Evolutionary conservation across 1,140 invertebrate genomes (phyloP), one percentile per base, ranked within the genome.

Genomic region (Pristionchus pacificus): DNA sequence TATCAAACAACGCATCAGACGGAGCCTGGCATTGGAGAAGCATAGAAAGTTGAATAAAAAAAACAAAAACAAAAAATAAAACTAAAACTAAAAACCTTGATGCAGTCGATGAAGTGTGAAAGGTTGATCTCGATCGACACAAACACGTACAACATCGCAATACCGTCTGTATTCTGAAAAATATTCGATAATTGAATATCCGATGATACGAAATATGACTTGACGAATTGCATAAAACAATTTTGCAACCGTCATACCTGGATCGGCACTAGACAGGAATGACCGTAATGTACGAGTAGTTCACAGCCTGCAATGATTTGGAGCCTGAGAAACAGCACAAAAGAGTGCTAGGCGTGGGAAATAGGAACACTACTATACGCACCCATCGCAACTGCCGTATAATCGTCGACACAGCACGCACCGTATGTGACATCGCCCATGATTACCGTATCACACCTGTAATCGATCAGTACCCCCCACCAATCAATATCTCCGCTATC

Each of bases 331-430:
- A n/a, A 73, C 72, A 15, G 24, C 10, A n/a, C 25, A 25, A 15
- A 14, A 2, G 6, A 13, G n/a, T 30, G 25, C 55, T 61, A 1
- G 58, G 25, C n/a, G 19, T 0, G 29, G 6, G 25, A 19, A 63
- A 55, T 49, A 49, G 6, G 38, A 6, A 49, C 19, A 10, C 38
- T 10, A 6, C 38, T 19, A 6, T 2, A 28, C 66, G 15, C 58
- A 77, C 90, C 91, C 31, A 98, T 86, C 25, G 92, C 91, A 81
- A 89, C 88, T 0, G 96, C 95, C 14, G 93, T 95, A 78, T 90
- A 93, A 86, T 99, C 97, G 85, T 99, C 97, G n/a, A 99, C 90
- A 85, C 97, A 99, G 84, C 97, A 99, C 2, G 97, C 97, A 60
- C 78, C 97, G 85, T 99, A 99, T 1, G 94, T 97, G 0, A 95